Conservation (phyloP, 2,888 invertebrate species). For the Conus canariensis region DNA sequence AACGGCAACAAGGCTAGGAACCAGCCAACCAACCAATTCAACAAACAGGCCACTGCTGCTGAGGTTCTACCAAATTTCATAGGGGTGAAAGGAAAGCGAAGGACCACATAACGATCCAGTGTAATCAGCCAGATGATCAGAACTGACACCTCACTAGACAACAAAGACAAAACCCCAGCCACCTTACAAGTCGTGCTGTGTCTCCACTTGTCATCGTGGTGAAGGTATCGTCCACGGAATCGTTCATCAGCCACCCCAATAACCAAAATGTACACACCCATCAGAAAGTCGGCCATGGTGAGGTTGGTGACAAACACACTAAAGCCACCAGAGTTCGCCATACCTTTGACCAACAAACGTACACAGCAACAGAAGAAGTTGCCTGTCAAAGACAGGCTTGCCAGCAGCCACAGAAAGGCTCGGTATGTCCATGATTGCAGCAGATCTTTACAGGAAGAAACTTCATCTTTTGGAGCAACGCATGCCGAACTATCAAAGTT, state of each 20-base stretch:
- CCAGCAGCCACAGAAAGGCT: neutral
- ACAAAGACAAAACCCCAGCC: neutral
- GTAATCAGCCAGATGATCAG: neutral
- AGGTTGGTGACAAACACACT: slow-evolving; percentile 16
- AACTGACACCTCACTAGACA: neutral
- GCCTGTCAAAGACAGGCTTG: neutral
- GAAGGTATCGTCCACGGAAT: neutral
- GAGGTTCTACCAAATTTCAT: neutral
- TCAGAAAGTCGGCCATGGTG: neutral
- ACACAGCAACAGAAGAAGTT: neutral
- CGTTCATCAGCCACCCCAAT: slow-evolving; percentile 13
- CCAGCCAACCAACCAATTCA: neutral
- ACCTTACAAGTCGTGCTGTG: neutral
- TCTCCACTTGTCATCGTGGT: neutral
- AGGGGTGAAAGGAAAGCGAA: neutral
- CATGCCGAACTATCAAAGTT: neutral
- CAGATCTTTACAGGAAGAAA: neutral
- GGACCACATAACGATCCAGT: neutral
- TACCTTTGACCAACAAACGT: neutral
- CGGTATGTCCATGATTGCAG: neutral
- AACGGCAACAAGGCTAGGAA: neutral
- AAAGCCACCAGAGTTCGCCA: neutral
- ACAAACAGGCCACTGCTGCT: neutral
- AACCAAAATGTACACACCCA: neutral
- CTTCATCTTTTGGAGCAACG: neutral